These are phyloP conservation scores for Cotesia glomerata DNA, from an alignment of 1,140 invertebrate genomes.

Conservation along the genomic window DNA sequence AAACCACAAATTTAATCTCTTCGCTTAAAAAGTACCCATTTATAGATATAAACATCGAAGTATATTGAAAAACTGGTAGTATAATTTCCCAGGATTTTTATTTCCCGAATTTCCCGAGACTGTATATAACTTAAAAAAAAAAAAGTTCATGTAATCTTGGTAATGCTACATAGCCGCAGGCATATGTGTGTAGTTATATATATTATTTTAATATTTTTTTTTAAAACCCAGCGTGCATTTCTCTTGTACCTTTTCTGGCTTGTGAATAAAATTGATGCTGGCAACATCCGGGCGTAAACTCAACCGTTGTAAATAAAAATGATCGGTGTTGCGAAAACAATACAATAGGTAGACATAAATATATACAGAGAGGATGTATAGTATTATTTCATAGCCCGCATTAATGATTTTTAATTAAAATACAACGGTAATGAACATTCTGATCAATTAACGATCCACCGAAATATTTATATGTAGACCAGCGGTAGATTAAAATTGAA, in stretches of 20 bases:
- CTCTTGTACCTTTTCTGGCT: not conserved
- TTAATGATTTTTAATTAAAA: not conserved
- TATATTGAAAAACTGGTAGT: not conserved
- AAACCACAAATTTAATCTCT: constrained; percentile 1
- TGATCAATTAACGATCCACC: constrained; percentile 12
- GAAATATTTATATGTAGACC: not conserved
- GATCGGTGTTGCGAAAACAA: not conserved
- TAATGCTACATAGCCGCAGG: constrained; percentile 1
- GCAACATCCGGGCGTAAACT: not conserved
- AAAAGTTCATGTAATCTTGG: constrained; percentile 13
- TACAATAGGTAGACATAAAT: constrained; percentile 1
- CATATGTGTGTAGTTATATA: not conserved
- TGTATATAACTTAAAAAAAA: not conserved
- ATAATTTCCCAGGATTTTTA: not conserved
- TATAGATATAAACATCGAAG: not conserved
- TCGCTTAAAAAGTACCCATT: not conserved
- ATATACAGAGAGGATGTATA: not conserved
- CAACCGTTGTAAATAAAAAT: constrained; percentile 1
- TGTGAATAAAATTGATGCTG: constrained; percentile 6
- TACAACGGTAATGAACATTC: constrained; percentile 4
- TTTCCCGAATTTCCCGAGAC: not conserved
- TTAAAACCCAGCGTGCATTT: not conserved
- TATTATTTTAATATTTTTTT: not conserved
- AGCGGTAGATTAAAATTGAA: not conserved
- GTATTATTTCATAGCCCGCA: not conserved